Percentiles rank a stretch among this genome's conserved stretches.
phyloP scores from a whole-genome alignment of 2,888 invertebrate genomes.

The Antitype chi region DNA sequence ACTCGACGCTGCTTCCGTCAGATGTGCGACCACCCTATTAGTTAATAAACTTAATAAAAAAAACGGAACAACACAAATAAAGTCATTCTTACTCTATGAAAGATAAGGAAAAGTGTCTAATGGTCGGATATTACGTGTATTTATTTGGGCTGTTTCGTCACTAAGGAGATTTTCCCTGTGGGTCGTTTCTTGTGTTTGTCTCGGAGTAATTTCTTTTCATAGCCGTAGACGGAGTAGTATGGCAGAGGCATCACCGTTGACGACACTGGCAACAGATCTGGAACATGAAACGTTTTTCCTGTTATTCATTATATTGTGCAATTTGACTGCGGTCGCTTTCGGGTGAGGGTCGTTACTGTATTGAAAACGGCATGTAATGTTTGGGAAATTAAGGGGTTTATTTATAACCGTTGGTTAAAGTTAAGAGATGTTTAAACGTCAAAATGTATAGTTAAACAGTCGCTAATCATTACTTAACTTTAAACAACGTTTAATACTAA shows the following conservation, averaged over 20 bases:
- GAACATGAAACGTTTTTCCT: conserved; percentile 59
- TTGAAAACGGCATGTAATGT: neutral
- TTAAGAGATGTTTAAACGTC: too few species aligned
- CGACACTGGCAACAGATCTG: conserved; percentile 86
- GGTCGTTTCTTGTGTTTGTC: conserved; percentile 85
- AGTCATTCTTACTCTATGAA: conserved; percentile 42
- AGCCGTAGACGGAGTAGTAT: conserved; percentile 84
- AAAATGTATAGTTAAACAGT: too few species aligned
- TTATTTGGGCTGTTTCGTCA: conserved; percentile 85
- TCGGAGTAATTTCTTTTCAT: conserved; percentile 83
- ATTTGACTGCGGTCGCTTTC: neutral
- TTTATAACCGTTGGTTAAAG: too few species aligned
- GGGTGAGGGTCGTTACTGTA: neutral
- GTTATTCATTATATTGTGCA: conserved; percentile 29
- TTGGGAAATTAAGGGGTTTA: neutral
- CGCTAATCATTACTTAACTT: too few species aligned
- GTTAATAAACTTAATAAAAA: conserved; percentile 31
- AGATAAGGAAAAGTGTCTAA: conserved; percentile 48
- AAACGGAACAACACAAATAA: conserved; percentile 41
- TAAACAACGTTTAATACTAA: too few species aligned
- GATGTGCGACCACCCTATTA: neutral
- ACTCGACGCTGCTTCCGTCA: too few species aligned
- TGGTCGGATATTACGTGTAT: conserved; percentile 53
- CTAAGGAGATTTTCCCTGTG: conserved; percentile 83
- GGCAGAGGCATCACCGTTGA: conserved; percentile 87